Conservation (phyloP, 1,140 invertebrate genomes). For the Matsumurasca onukii region DNA sequence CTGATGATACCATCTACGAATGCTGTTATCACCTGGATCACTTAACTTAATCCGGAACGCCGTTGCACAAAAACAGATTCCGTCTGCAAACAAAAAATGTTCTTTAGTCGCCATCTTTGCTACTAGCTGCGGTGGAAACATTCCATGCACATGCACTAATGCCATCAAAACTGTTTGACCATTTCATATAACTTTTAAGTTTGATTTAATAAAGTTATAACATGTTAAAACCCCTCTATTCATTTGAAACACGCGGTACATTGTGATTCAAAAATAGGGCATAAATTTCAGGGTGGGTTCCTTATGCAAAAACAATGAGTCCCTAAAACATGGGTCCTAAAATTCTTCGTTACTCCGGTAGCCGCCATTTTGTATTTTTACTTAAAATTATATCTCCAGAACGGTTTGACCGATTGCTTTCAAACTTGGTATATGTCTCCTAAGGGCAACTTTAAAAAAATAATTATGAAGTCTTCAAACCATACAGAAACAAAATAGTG, state of each 20-base stretch:
- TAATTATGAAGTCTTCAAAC: too few relatives aligned
- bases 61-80: not conserved
- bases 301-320: too few relatives aligned
- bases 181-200: not conserved
- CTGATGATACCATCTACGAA: not conserved
- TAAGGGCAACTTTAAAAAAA: too few relatives aligned
- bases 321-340: too few relatives aligned
- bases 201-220: not conserved
- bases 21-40: not conserved
- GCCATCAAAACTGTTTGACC: not conserved
- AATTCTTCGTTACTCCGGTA: too few relatives aligned
- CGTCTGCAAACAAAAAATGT: not conserved
- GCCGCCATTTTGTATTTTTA: too few relatives aligned
- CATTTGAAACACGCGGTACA: slow-evolving; percentile 3
- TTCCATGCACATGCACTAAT: not conserved
- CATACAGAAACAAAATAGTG: too few relatives aligned
- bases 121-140: slow-evolving; percentile 1
- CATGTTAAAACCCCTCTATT: not conserved
- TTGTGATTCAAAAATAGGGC: too few relatives aligned
- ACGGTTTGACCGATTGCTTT: too few relatives aligned
- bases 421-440: too few relatives aligned
- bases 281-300: too few relatives aligned
- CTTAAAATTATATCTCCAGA: too few relatives aligned
- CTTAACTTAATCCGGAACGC: not conserved
- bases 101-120: not conserved